Conservation (phyloP, 2,888 invertebrate genomes). For the Melieria crassipennis region DNA sequence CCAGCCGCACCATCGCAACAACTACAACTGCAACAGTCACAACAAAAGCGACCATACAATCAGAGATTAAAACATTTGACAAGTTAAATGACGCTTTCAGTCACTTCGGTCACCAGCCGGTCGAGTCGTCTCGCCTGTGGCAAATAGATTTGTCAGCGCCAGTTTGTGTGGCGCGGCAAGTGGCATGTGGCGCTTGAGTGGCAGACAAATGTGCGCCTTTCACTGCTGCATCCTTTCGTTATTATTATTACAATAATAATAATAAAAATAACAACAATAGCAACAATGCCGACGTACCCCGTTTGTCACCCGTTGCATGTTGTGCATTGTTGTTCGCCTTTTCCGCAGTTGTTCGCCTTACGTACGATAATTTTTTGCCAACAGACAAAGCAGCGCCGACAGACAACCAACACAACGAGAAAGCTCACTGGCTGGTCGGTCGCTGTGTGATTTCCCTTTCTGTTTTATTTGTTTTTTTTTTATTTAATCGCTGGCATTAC, state of each 20-base stretch:
- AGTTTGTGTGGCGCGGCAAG: not conserved
- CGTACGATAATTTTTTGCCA: too few relatives aligned
- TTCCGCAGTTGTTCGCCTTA: constrained; percentile 7
- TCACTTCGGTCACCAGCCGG: too few relatives aligned
- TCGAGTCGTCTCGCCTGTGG: too few relatives aligned
- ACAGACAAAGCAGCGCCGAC: too few relatives aligned
- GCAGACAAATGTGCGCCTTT: not conserved
- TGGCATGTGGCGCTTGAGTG: not conserved
- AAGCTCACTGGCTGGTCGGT: too few relatives aligned
- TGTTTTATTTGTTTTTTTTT: constrained; percentile 28
- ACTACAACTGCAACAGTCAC: not conserved
- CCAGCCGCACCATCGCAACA: not conserved
- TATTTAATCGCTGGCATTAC: constrained; percentile 37
- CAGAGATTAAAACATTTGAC: constrained; percentile 29
- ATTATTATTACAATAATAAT: constrained; percentile 29
- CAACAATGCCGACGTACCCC: not conserved
- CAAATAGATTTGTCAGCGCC: not conserved
- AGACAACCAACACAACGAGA: too few relatives aligned
- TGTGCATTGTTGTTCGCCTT: constrained; percentile 12
- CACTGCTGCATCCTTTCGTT: constrained; percentile 25
- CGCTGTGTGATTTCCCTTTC: not conserved
- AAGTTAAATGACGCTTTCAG: constrained; percentile 11
- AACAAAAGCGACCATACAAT: constrained; percentile 5
- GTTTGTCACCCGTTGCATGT: constrained; percentile 21
- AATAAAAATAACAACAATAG: not conserved